phyloP scores from a whole-genome alignment of 2,797 vertebrate genomes.

The Psittacula derbiana region DNA sequence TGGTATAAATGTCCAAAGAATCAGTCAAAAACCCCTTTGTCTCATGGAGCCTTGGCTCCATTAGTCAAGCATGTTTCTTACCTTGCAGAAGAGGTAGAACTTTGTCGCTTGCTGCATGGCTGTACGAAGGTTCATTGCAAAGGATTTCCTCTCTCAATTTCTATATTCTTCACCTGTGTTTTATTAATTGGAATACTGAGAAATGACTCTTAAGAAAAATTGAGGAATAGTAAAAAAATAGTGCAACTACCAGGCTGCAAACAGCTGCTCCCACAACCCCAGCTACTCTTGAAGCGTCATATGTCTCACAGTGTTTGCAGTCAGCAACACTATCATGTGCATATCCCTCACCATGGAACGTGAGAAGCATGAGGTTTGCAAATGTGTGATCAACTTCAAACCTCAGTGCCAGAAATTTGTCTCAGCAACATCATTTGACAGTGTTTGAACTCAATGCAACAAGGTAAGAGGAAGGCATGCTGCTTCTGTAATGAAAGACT shows the following conservation, averaged over 20 bases:
- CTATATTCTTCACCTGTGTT: not conserved
- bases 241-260: not conserved
- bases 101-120: not conserved
- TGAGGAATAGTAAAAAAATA: not conserved
- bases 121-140: not conserved
- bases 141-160: not conserved
- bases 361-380: not conserved
- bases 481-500: not conserved
- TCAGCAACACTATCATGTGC: not conserved
- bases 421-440: not conserved
- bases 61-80: not conserved
- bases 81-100: not conserved
- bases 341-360: fast-evolving
- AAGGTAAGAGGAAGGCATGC: not conserved
- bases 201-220: not conserved
- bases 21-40: not conserved
- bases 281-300: not conserved
- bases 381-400: not conserved
- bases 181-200: not conserved
- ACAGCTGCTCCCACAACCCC: not conserved
- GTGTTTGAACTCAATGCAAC: not conserved
- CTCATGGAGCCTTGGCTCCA: not conserved
- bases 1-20: not conserved
- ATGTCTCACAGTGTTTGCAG: not conserved
- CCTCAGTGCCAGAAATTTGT: not conserved